Conservation (phyloP, 2,888 invertebrate genomes). For the Tipula confusa region DNA sequence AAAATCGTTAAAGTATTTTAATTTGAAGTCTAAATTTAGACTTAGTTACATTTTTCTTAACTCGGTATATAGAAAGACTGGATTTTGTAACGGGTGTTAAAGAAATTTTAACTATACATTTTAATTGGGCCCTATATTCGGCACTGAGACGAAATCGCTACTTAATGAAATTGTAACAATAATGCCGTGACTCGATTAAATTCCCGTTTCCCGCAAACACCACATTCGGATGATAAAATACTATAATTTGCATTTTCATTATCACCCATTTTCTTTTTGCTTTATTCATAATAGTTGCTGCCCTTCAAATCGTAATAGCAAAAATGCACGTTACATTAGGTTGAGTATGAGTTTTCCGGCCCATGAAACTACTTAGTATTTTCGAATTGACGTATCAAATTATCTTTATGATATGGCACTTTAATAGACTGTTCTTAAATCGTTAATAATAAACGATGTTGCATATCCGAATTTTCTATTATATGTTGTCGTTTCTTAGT, state of each 20-base stretch:
- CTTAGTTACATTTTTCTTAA: not conserved
- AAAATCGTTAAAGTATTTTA: not conserved
- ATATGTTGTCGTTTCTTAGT: not conserved
- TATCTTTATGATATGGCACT: too few species aligned
- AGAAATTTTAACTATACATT: not conserved
- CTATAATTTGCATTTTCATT: not conserved
- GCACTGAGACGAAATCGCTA: not conserved
- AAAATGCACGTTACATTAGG: not conserved
- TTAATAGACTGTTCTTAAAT: too few species aligned
- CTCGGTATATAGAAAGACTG: not conserved
- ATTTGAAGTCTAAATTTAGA: not conserved
- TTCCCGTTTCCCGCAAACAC: too few species aligned
- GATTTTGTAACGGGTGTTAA: not conserved
- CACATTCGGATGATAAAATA: not conserved
- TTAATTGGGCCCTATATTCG: not conserved
- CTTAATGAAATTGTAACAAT: too few species aligned
- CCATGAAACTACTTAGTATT: too few species aligned
- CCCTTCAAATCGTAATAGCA: not conserved
- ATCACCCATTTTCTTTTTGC: not conserved
- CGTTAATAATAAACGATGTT: not conserved
- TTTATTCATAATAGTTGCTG: not conserved
- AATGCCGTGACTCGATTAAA: too few species aligned
- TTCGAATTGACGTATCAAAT: not conserved
- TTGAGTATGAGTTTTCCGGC: not conserved
- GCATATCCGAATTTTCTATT: too few species aligned